Percentiles rank a stretch among this genome's conserved stretches.
Evolutionary conservation across 2,888 invertebrate genomes (phyloP).

Genomic region (Cryptus armator): DNA sequence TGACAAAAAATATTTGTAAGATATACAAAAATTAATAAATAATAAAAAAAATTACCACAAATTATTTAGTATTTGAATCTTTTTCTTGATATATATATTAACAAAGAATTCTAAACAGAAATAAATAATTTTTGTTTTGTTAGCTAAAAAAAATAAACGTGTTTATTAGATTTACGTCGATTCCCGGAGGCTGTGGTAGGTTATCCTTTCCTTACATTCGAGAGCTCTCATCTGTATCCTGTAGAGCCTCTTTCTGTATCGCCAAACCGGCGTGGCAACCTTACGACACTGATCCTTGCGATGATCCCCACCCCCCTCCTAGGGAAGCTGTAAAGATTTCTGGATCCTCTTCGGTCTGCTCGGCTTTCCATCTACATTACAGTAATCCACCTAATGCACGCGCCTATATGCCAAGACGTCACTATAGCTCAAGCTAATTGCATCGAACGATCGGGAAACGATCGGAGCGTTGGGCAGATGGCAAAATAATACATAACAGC

Average conservation of each 20-base stretch:
- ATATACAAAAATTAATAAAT: no score
- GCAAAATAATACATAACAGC: neutral
- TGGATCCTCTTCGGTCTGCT: neutral
- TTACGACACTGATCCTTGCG: constrained; percentile 44
- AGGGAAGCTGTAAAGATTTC: constrained; percentile 4
- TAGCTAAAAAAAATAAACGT: no score
- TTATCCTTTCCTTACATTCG: neutral
- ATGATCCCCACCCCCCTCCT: neutral
- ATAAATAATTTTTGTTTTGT: no score
- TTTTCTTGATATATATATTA: no score
- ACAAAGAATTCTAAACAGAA: no score
- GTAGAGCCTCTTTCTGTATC: neutral
- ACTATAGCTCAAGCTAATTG: constrained; percentile 21
- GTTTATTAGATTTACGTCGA: neutral
- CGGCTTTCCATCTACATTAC: constrained; percentile 13
- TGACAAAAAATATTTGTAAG: neutral
- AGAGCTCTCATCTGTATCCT: neutral
- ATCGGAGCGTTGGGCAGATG: constrained; percentile 27
- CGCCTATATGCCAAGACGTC: constrained; percentile 3
- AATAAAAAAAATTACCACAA: no score
- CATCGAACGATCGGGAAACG: constrained; percentile 27
- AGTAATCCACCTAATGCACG: constrained; percentile 43
- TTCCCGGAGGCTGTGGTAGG: constrained; percentile 12
- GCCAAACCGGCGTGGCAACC: constrained; percentile 48
- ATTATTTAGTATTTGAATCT: no score